Percentiles rank a stretch among this genome's conserved stretches.
Conservation (phyloP, 2,888 invertebrate species). For the Drosophila anceps region DNA sequence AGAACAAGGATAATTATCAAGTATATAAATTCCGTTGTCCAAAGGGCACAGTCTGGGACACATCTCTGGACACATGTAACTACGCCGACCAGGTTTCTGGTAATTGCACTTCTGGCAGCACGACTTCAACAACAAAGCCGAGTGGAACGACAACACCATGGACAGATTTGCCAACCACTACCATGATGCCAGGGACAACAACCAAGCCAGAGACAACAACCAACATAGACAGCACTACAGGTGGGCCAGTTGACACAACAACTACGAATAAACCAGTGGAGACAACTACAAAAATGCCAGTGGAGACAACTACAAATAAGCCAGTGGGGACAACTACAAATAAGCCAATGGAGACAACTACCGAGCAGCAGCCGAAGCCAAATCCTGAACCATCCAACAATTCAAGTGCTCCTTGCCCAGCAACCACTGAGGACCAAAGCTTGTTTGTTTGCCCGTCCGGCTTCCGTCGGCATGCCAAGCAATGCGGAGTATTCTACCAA, state of each 20-base stretch:
- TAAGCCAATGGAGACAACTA: slow-evolving; percentile 43
- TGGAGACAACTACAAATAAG: slow-evolving; percentile 14
- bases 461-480: slow-evolving; percentile 92
- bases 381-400: slow-evolving; percentile 30
- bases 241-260: slow-evolving; percentile 10
- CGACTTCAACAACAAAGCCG: slow-evolving; percentile 41
- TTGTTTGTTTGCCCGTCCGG: slow-evolving; percentile 92
- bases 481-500: slow-evolving; percentile 94
- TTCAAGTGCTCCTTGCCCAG: slow-evolving; percentile 76
- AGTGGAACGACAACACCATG: slow-evolving; percentile 42
- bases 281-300: slow-evolving; percentile 42
- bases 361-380: slow-evolving; percentile 28
- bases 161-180: slow-evolving; percentile 35
- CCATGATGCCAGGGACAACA: slow-evolving; percentile 45
- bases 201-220: slow-evolving; percentile 34
- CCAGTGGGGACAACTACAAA: slow-evolving; percentile 29
- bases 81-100: slow-evolving; percentile 81
- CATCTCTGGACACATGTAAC: slow-evolving; percentile 86
- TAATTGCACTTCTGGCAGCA: slow-evolving; percentile 78
- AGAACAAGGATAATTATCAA: slow-evolving; percentile 84
- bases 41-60: slow-evolving; percentile 87
- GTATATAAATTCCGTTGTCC: slow-evolving; percentile 87
- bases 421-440: slow-evolving; percentile 88
- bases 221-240: not conserved
- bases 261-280: slow-evolving; percentile 32